Base-by-base conservation (phyloP, 92 coral and sea anemone genomes). In the Epizoanthus scotinus region DNA sequence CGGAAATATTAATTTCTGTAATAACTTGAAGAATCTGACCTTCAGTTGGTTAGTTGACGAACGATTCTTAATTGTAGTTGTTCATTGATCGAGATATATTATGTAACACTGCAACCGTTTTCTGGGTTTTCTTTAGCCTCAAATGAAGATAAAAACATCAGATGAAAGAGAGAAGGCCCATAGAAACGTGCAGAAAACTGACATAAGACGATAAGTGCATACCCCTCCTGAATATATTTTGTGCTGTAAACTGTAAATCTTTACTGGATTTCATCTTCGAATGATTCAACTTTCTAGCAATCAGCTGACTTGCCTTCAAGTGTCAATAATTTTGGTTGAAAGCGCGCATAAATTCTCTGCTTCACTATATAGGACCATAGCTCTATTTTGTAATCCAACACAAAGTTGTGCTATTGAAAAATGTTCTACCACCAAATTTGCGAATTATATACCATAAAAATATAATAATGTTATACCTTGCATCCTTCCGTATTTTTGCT, bases 1-100 rank as follows among this genome's bases (percentile, higher is more conserved):
- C 81, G 81, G 81, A 75, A 75, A 75, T 75, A 75, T 60, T 75
- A 60, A 57, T 75, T 58, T 34, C 81, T 58, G 24, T 75, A 75
- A 75, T 75, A 54, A 67, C 49, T 75, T 34, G 28, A 58, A 75
- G 61, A 75, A 18, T 21, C 60, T 75, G 81, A 60, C 81, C 81
- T 57, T 19, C 31, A 15, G 52, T 34, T 34, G 3, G 40, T 70
- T 9, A 70, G 26, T 70, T 24, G 54, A 52, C 62, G 77, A 71
- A 52, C 47, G 25, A 26, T 53, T 71, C 15, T 49, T 19, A 19
- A 38, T 4, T 28, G 63, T 7, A 24, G 59, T 10, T 28, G 63
- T 27, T 73, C 42, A 49, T 26, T 73, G 9, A n/a, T 25, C 58
- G 44, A 22, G 24, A n/a, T n/a, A n/a, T n/a, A n/a, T 62, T 62